Evolutionary conservation across 92 coral and sea anemone species (phyloP), one percentile per base, ranked within the genome.

Genomic region (Pocillopora grandis): DNA sequence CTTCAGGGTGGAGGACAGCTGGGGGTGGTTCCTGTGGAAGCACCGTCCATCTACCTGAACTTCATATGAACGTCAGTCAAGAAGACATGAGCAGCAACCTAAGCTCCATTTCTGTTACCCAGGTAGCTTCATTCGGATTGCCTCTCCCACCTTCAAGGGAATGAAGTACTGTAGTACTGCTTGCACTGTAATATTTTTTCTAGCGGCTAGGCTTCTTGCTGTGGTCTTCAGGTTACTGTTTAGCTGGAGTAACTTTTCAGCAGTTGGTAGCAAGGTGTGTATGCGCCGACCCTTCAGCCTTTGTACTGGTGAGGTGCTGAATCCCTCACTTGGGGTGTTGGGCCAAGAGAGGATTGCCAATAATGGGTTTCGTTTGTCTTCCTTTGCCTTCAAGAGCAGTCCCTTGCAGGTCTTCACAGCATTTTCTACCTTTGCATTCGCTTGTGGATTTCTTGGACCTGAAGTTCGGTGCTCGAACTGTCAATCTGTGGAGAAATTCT

Each of bases 261-360:
- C 68, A 9, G 77, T 76, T 69, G 72, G 27, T 59, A 85, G 83
- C 61, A 85, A 65, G 8, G 77, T 66, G 23, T 82, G 65, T 7
- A 68, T 76, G 82, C 76, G 76, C 58, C 82, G 74, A 65, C 82
- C 88, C 88, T 76, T 84, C 19, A 84, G 82, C 58, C 82, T 76
- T 57, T 85, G 83, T 59, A 83, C 87, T 74, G 87, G 80, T 74
- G 87, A 83, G 87, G 87, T 83, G 55, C 87, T 74, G 80, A 83
- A 83, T 66, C 87, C 80, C 87, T 83, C 87, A 83, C 87, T 83
- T 74, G 87, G 87, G 87, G 87, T 84, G 87, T 84, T 84, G 72
- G 72, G 74, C 77, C 83, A 85, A 71, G 57, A 83, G 35, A 85
- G 83, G 76, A 85, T 85, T 58, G 77, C 88, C 62, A 56, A 56